Conservation (phyloP, 2,113 vertebrate species). For the Pristiophorus japonicus region DNA sequence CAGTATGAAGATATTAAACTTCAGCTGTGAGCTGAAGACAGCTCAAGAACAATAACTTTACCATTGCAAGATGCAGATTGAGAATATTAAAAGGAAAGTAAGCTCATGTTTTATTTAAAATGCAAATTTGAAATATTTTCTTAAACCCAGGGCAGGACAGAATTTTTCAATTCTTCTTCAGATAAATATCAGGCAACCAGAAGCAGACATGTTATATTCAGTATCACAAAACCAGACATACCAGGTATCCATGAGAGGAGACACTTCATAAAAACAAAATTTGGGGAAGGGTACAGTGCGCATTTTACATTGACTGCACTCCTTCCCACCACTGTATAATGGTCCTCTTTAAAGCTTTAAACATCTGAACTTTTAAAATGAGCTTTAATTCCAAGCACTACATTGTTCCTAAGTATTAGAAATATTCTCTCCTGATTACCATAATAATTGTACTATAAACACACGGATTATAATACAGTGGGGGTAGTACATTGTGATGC, state of each 20-base stretch:
- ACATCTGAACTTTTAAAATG: background rate
- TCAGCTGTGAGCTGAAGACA: background rate
- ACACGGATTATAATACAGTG: background rate
- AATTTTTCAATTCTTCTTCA: no score
- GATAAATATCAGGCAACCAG: background rate
- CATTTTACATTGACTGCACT: background rate
- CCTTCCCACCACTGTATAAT: background rate
- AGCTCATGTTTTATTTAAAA: background rate
- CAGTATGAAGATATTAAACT: background rate
- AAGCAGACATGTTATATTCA: background rate
- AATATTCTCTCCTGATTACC: background rate
- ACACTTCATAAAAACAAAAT: no score
- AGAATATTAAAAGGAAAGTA: background rate
- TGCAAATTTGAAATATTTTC: background rate
- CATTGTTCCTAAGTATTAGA: background rate
- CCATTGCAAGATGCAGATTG: background rate
- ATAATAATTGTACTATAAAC: background rate
- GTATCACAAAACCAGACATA: no score
- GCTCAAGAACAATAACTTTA: background rate
- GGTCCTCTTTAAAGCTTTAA: background rate
- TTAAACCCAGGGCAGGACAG: background rate
- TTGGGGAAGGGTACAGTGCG: background rate
- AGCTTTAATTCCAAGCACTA: background rate
- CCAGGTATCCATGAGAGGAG: background rate
- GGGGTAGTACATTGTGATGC: background rate